Percentiles rank a stretch among this genome's conserved stretches.
Conservation (phyloP, 2,888 invertebrate genomes). For the Catocala sponsa region DNA sequence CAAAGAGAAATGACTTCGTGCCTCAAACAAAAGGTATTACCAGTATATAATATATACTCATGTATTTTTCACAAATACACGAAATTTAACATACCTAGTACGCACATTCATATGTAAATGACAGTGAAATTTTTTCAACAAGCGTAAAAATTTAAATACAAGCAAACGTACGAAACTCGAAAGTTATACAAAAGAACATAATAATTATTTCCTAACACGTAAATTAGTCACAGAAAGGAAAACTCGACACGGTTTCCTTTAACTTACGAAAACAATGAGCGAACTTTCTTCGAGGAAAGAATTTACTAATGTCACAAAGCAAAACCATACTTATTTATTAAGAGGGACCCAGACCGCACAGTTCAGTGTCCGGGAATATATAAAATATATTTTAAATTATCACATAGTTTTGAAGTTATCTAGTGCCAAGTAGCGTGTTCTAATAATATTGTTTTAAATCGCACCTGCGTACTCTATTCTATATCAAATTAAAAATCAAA, state of each 20-base stretch:
- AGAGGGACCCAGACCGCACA: constrained; percentile 59
- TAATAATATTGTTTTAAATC: constrained; percentile 20
- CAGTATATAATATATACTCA: neutral
- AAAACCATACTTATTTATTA: constrained; percentile 75
- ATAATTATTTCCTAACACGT: constrained; percentile 72
- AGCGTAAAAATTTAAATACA: constrained; percentile 69
- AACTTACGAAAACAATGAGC: constrained; percentile 76
- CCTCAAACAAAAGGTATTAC: neutral
- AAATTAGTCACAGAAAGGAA: constrained; percentile 79
- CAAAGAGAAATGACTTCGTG: constrained; percentile 18
- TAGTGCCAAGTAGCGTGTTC: constrained; percentile 22
- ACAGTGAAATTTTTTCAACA: constrained; percentile 73
- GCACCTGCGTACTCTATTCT: constrained; percentile 17
- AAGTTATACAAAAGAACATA: constrained; percentile 70
- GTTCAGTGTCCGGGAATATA: constrained; percentile 55
- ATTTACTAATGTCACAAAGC: constrained; percentile 63
- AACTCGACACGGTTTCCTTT: constrained; percentile 74
- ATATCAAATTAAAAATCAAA: constrained; percentile 19
- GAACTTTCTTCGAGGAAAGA: constrained; percentile 76
- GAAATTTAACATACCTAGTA: constrained; percentile 41
- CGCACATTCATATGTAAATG: constrained; percentile 47
- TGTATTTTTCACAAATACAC: constrained; percentile 16
- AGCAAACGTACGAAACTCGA: constrained; percentile 52
- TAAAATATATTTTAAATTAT: constrained; percentile 34
- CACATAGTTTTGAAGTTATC: constrained; percentile 24